Evolutionary conservation across 1,140 invertebrate species (phyloP).

Genomic region (Aphelenchoides avenae): DNA sequence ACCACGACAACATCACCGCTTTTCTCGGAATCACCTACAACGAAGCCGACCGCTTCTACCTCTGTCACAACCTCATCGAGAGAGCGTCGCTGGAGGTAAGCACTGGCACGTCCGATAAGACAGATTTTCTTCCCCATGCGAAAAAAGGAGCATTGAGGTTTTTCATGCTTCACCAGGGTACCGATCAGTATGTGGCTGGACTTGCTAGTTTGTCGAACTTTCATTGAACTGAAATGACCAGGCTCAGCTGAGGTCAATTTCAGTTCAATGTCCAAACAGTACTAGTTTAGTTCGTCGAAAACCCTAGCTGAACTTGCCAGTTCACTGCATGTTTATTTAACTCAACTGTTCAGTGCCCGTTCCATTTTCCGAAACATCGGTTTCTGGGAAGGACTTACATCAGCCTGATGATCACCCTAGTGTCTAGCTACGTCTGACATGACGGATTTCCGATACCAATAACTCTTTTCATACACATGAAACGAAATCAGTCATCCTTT

Average conservation of each 20-base stretch:
- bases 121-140: not conserved
- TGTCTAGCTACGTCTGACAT: too few relatives aligned
- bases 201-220: too few relatives aligned
- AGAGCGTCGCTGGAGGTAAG: conserved; percentile 45
- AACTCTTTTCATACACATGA: not conserved
- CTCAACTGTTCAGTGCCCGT: not conserved
- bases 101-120: not conserved
- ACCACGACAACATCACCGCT: conserved; percentile 47
- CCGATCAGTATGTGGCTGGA: not conserved
- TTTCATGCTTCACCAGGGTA: not conserved
- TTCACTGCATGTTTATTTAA: conserved; percentile 6
- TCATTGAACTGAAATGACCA: too few relatives aligned
- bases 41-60: conserved; percentile 46
- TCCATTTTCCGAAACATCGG: not conserved
- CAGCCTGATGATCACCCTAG: too few relatives aligned
- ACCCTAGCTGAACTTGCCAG: too few relatives aligned
- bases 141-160: not conserved
- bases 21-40: conserved; percentile 52
- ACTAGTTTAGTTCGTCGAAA: too few relatives aligned
- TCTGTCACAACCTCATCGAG: conserved; percentile 49
- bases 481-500: not conserved
- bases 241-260: too few relatives aligned
- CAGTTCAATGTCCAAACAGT: too few relatives aligned
- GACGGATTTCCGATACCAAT: too few relatives aligned
- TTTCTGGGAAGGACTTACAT: too few relatives aligned